Base-by-base conservation (phyloP, 2,888 invertebrate species). In the Lottia gigantea region DNA sequence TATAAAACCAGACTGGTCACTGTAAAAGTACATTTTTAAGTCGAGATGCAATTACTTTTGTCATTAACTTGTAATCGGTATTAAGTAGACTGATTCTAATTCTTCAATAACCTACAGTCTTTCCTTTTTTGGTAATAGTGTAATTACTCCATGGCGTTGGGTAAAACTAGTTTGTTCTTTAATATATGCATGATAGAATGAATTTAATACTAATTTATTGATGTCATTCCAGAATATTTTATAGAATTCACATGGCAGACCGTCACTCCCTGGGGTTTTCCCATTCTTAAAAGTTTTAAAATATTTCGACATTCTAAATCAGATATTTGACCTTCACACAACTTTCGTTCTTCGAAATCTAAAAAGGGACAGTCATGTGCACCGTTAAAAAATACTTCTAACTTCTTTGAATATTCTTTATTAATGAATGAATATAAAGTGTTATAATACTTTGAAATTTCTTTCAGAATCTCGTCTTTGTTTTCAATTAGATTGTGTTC, bases 1-100 rank as follows among this genome's bases (percentile, higher is more conserved):
- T 12, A 71, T 49, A 49, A 66, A 68, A n/a, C 71, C 68, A 26
- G 61, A 69, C 64, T 71, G 71, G 55, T 69, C 71, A 26, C 61
- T 26, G 46, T 16, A 64, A 49, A 45, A 71, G 23, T 15, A 68
- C 2, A 12, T 25, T 16, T 67, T 71, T 71, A n/a, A 71, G 26
- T 67, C 73, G 62, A 15, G 40, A 19, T 1, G 71, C 64, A 19
- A 73, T 16, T n/a, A 45, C 47, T 47, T 67, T 23, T 12, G 73
- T 40, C 16, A 49, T 25, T 26, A 71, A 55, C 71, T 68, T 73
- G 31, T 73, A 73, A 45, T 68, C 73, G 12, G 19, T 25, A 64
- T 68, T 73, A 15, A 68, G 49, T n/a, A 73, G 46, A 19, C 66
- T 62, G 4, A 71, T 68, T 31, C 66, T 66, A 71, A 25, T 69